These are phyloP conservation scores for Radopholus similis DNA, from an alignment of 1,140 invertebrate species.

Conservation along the genomic window DNA sequence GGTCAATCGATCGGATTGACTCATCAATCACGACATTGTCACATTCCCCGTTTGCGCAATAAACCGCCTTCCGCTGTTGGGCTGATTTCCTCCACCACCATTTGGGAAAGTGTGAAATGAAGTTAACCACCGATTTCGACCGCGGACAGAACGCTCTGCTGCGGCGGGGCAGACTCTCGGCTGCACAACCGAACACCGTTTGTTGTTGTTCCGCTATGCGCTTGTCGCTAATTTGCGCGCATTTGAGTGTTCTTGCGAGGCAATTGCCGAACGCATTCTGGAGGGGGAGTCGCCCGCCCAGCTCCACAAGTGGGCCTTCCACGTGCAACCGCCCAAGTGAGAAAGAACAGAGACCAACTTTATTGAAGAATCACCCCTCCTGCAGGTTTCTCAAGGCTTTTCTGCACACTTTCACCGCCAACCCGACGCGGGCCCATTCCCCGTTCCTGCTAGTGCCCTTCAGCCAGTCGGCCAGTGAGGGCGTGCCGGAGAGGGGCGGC, in stretches of 20 bases:
- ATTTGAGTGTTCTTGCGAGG: slow-evolving; percentile 9
- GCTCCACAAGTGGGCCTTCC: slow-evolving; percentile 13
- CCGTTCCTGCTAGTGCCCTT: not conserved
- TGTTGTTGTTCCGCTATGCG: not conserved
- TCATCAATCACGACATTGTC: no score
- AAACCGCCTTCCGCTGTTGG: no score
- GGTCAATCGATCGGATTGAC: no score
- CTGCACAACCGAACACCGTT: not conserved
- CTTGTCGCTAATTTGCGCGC: not conserved
- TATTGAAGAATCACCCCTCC: not conserved
- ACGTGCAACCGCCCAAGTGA: slow-evolving; percentile 13
- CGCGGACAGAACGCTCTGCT: not conserved
- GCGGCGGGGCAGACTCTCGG: not conserved
- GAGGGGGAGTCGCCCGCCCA: slow-evolving; percentile 7
- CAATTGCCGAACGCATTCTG: slow-evolving; percentile 6
- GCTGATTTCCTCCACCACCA: no score
- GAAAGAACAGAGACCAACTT: not conserved
- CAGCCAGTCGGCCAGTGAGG: slow-evolving; percentile 13
- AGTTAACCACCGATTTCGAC: slow-evolving; percentile 11
- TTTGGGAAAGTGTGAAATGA: no score
- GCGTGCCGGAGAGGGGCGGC: not conserved
- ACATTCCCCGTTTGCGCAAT: no score
- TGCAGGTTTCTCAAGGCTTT: not conserved
- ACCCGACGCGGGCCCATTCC: not conserved
- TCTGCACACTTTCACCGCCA: not conserved